Evolutionary conservation across 2,113 vertebrate species (phyloP), one percentile per base, ranked within the genome.

Genomic region (Candoia aspera): DNA sequence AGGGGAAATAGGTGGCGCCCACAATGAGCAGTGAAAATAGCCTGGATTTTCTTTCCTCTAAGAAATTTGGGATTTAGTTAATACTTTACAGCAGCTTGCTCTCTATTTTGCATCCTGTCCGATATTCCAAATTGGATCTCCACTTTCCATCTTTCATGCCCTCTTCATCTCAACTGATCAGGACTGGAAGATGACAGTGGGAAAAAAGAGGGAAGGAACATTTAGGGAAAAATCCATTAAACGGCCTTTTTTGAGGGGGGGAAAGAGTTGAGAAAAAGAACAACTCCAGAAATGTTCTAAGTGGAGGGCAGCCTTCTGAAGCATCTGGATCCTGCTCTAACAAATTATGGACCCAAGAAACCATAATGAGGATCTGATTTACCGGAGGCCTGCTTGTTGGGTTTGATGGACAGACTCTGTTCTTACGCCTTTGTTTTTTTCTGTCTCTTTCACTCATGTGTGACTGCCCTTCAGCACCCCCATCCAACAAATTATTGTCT

Each of bases 401-500:
- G 23, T 46, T 8, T 60, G 0, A 85, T 85, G 59, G 15, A 17
- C 62, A 42, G 6, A 64, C 87, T 93, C 90, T 85, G 57, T 23
- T 68, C 92, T 84, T 29, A 62, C 79, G 79, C 64, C 53, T 86
- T 57, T 4, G 37, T 87, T 42, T 59, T 59, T 58, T 17, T 83
- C 54, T 58, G 2, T 33, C 17, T 68, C 92, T 91, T 92, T 64
- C 84, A 2, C 68, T 37, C 59, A 93, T 89, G 79, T 26, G 17
- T 91, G 95, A 95, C 89, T 90, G 90, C 86, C 89, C 86, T 93
- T 94, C 91, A 62, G 91, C 93, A 92, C 91, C 88, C 95, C 91
- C 86, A 92, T 93, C 94, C 90, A 94, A 90, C 84, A 96, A 95
- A 96, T 95, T 90, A 91, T 93, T 95, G 92, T 37, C 91, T 89